Percentiles rank a stretch among this genome's conserved stretches.
These are phyloP conservation scores for Drosophila bipectinata DNA, from an alignment of 1,140 invertebrate genomes.

Conservation along the genomic window DNA sequence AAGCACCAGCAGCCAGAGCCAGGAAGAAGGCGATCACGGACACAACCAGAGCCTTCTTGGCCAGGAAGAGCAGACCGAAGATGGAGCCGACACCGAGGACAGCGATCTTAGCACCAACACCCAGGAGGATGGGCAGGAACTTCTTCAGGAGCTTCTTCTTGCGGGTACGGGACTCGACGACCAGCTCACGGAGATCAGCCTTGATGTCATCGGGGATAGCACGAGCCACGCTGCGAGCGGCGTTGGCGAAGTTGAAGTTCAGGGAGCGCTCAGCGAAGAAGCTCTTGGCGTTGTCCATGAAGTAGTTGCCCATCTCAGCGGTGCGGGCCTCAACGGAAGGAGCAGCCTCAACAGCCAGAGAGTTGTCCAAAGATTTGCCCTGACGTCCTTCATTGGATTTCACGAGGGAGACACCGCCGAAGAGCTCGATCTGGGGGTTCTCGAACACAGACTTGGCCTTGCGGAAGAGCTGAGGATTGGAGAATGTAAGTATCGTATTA, in stretches of 20 bases:
- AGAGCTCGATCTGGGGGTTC: constrained; percentile 86
- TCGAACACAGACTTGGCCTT: constrained; percentile 87
- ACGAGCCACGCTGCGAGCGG: constrained; percentile 85
- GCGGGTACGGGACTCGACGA: constrained; percentile 87
- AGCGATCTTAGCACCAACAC: constrained; percentile 87
- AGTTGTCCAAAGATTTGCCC: constrained; percentile 82
- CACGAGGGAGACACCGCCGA: constrained; percentile 86
- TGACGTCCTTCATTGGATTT: constrained; percentile 84
- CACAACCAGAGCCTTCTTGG: constrained; percentile 88
- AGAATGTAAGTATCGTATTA: constrained; percentile 16
- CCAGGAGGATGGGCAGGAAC: constrained; percentile 86
- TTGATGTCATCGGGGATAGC: constrained; percentile 85
- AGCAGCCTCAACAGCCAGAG: constrained; percentile 84
- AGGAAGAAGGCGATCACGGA: constrained; percentile 87
- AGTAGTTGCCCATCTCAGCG: constrained; percentile 86
- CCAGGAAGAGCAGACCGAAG: constrained; percentile 86
- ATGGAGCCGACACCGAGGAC: constrained; percentile 85
- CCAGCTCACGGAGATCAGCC: constrained; percentile 85
- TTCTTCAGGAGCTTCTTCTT: constrained; percentile 87
- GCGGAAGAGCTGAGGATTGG: constrained; percentile 84
- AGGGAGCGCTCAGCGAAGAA: constrained; percentile 87
- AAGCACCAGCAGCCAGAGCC: constrained; percentile 85
- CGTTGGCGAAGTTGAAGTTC: constrained; percentile 85
- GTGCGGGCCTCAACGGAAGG: constrained; percentile 85
- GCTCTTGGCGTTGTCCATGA: constrained; percentile 85